These are phyloP conservation scores for Trachurus trachurus DNA, from an alignment of 2,797 vertebrate genomes.

Conservation along the genomic window DNA sequence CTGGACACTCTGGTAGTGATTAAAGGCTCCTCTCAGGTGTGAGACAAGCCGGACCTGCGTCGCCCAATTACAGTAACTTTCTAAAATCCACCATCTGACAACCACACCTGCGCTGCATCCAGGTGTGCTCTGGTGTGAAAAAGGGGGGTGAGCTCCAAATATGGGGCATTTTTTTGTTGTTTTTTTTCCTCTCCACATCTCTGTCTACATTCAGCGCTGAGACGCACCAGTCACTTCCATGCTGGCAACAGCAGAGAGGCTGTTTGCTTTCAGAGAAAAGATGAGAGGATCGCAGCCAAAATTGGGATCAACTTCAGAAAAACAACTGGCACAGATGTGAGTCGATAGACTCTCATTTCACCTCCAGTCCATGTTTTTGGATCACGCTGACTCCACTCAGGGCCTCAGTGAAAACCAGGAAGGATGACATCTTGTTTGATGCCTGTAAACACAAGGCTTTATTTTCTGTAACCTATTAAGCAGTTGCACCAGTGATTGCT, in stretches of 20 bases:
- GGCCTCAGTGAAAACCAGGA: not conserved
- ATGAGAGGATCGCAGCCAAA: constrained; percentile 9
- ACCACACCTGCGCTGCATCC: constrained; percentile 51
- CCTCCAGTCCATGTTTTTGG: not conserved
- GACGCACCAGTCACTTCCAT: not conserved
- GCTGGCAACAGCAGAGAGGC: constrained; percentile 25
- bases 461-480: not conserved
- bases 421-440: not conserved
- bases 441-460: not conserved
- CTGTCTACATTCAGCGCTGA: constrained; percentile 9
- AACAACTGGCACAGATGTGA: constrained; percentile 6
- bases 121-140: constrained; percentile 54
- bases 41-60: constrained; percentile 6
- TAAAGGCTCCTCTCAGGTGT: constrained; percentile 54
- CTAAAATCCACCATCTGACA: constrained; percentile 29
- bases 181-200: constrained; percentile 11
- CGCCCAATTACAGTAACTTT: constrained; percentile 42
- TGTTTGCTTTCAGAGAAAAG: constrained; percentile 13
- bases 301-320: constrained; percentile 16
- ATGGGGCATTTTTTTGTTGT: constrained; percentile 3
- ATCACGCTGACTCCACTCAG: not conserved
- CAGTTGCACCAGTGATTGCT: not conserved
- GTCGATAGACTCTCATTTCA: constrained; percentile 3
- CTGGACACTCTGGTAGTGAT: constrained; percentile 58
- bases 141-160: constrained; percentile 32